A percentile compares a stretch with the other conserved stretches of the same genome.
phyloP scores from a whole-genome alignment of 2,113 vertebrate genomes.

The Gopherus flavomarginatus region DNA sequence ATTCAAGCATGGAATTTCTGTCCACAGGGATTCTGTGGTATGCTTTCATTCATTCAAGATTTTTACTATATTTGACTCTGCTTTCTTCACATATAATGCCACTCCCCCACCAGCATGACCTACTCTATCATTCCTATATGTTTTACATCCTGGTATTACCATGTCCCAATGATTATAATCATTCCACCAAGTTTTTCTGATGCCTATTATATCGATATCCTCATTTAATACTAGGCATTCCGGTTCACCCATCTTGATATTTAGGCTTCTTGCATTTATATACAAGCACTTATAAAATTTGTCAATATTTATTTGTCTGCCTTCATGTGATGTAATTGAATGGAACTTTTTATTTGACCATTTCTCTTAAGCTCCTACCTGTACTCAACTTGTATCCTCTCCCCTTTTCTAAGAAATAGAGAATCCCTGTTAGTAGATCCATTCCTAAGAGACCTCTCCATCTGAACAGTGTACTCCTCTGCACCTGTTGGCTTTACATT shows the following conservation, averaged over 20 bases:
- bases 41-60: not conserved
- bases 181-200: not conserved
- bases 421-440: not conserved
- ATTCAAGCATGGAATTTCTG: too few species aligned
- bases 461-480: not conserved
- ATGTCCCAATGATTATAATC: not conserved
- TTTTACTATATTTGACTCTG: not conserved
- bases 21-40: not conserved
- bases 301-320: not conserved
- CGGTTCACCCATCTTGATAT: not conserved
- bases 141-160: not conserved
- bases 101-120: too few species aligned
- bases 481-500: not conserved
- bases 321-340: not conserved
- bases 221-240: not conserved
- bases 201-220: not conserved
- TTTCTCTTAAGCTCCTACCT: not conserved
- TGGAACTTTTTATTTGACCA: not conserved
- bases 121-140: not conserved
- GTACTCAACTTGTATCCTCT: not conserved
- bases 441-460: not conserved
- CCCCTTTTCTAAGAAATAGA: not conserved
- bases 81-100: too few species aligned
- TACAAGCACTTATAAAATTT: not conserved
- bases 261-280: not conserved